Evolutionary conservation across 2,797 vertebrate genomes (phyloP).

Genomic region (Enteromius paludinosus): DNA sequence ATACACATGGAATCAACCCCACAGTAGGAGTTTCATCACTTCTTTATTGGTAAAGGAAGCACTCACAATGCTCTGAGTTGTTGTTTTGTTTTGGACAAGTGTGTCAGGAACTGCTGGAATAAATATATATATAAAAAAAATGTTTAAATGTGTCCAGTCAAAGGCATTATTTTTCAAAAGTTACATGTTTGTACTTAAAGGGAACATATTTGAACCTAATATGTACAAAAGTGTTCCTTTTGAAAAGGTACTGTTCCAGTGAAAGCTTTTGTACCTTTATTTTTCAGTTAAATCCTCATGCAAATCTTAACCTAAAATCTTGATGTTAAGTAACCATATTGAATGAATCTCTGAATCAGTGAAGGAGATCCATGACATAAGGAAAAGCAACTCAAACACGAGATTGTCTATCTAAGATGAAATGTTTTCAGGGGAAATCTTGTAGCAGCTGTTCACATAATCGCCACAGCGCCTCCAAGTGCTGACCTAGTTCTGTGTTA

Average conservation of each 20-base stretch:
- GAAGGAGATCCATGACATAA: neutral
- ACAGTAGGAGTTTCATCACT: constrained; percentile 4
- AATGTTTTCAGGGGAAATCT: neutral
- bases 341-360: neutral
- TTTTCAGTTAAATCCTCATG: neutral
- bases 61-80: neutral
- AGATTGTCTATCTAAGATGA: neutral
- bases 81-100: neutral
- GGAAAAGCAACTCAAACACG: neutral
- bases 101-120: neutral
- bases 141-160: neutral
- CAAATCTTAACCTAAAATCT: neutral
- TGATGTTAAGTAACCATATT: neutral
- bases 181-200: no score
- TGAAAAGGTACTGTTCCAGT: no score
- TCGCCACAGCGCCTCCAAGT: constrained; percentile 6
- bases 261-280: no score
- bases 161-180: neutral
- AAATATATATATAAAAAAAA: neutral
- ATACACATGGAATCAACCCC: neutral
- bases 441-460: neutral
- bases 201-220: no score
- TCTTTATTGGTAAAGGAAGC: neutral
- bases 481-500: constrained; percentile 45
- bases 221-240: no score